phyloP scores from a whole-genome alignment of 1,140 invertebrate genomes.

The Chrysoperla carnea region DNA sequence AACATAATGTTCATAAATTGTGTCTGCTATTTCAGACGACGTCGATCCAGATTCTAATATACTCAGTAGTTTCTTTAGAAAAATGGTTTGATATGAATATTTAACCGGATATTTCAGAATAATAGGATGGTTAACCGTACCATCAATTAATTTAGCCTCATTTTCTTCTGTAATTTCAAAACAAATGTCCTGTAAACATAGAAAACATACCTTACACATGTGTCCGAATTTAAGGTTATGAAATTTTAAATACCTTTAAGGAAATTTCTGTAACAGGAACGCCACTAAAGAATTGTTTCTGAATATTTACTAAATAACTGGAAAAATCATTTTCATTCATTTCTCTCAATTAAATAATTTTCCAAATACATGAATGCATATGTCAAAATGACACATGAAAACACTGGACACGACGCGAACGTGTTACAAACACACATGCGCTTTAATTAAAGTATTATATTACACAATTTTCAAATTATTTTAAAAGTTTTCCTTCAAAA shows the following conservation, averaged over 20 bases:
- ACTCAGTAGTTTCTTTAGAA: slow-evolving; percentile 22
- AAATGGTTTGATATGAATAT: slow-evolving; percentile 25
- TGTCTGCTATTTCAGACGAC: slow-evolving; percentile 21
- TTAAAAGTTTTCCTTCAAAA: no score
- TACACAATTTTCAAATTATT: no score
- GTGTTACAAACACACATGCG: no score
- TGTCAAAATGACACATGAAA: no score
- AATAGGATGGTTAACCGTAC: slow-evolving; percentile 21
- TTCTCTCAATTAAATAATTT: no score
- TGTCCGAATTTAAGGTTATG: neutral
- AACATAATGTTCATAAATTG: slow-evolving; percentile 24
- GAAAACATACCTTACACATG: slow-evolving; percentile 2
- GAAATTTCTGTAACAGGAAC: slow-evolving; percentile 19
- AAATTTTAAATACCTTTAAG: slow-evolving; percentile 14
- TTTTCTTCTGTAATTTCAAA: slow-evolving; percentile 10
- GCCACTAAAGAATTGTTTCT: slow-evolving; percentile 22
- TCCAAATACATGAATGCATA: no score
- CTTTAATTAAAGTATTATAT: no score
- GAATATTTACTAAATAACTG: neutral
- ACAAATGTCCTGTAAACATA: slow-evolving; percentile 10
- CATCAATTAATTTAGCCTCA: slow-evolving; percentile 22
- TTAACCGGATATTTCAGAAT: slow-evolving; percentile 25
- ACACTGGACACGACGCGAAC: no score
- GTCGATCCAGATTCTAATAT: slow-evolving; percentile 23
- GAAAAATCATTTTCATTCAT: no score